Evolutionary conservation across 2,888 invertebrate species (phyloP), one percentile per base, ranked within the genome.

Genomic region (Heliconius ismenius): DNA sequence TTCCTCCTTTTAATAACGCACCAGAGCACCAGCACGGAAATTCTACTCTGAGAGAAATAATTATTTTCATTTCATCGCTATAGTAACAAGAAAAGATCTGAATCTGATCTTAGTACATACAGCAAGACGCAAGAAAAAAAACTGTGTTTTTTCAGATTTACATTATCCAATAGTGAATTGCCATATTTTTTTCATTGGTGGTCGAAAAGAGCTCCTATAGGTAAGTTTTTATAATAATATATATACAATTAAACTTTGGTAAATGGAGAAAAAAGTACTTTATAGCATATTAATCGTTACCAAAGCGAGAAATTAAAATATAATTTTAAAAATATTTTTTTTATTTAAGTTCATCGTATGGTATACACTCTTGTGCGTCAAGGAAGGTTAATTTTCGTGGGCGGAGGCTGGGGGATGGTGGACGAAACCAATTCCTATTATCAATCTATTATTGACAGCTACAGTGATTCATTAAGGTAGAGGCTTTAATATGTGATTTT

Each of bases 391-490:
- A 96, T 95, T 87, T 95, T 97, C 73, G 95, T 96, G 9, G 96
- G 97, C 0, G 97, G 97, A 0, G 97, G 95, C 0, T 97, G 97
- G 97, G 96, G 96, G 78, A 97, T 97, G 97, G 96, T 96, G 78
- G 97, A 98, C 83, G 91, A 97, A 86, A 96, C 96, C 0, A 92
- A 92, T 11, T 95, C 96, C 18, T 95, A 96, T 85, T 97, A 97
- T 86, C 96, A 96, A 76, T 95, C 96, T 0, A 94, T 96, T 68
- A 95, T 97, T 10, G 97, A 97, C 85, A 96, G 96, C 81, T 96
- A 95, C 85, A 96, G 96, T 0, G 96, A 95, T 91, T 95, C 96
- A 10, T 94, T 97, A 67, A 95, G 96, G 93, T 92, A 77, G 63
- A 18, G 7, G 18, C 18, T 7, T 3, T 49, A 49, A 49, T 49